Percentiles rank a stretch among this genome's conserved stretches.
Evolutionary conservation across 1,140 invertebrate genomes (phyloP).

Genomic region (Potamilus streckersoni): DNA sequence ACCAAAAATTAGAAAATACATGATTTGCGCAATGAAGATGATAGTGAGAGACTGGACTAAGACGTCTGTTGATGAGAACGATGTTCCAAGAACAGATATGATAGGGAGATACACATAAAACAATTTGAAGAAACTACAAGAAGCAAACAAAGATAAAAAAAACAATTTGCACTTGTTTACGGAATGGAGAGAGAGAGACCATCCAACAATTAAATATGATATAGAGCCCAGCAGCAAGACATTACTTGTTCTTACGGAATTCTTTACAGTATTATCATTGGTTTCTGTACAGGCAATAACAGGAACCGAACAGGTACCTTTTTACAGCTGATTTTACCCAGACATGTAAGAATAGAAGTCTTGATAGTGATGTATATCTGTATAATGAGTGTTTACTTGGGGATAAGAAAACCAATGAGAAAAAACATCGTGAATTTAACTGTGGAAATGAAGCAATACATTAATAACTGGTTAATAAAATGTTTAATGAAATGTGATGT

Average conservation of each 20-base stretch:
- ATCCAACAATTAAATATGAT: not conserved
- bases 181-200: no score
- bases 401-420: no score
- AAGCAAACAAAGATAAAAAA: no score
- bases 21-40: no score
- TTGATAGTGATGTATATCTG: not conserved
- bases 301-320: not conserved
- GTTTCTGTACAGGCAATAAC: not conserved
- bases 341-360: not conserved
- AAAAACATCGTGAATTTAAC: not conserved
- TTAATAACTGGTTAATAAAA: conserved; percentile 1
- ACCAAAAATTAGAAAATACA: no score
- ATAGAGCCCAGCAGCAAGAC: conserved; percentile 3
- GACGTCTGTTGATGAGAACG: no score
- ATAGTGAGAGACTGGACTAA: no score
- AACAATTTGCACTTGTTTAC: no score
- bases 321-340: not conserved
- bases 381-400: not conserved
- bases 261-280: not conserved
- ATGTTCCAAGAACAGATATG: no score
- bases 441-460: conserved; percentile 8
- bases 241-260: conserved; percentile 4
- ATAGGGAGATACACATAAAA: no score
- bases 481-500: not conserved
- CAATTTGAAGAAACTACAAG: no score